Conservation (phyloP, 30 jellyfish, hydroid and myxozoan genomes). For the Clytia hemisphaerica region DNA sequence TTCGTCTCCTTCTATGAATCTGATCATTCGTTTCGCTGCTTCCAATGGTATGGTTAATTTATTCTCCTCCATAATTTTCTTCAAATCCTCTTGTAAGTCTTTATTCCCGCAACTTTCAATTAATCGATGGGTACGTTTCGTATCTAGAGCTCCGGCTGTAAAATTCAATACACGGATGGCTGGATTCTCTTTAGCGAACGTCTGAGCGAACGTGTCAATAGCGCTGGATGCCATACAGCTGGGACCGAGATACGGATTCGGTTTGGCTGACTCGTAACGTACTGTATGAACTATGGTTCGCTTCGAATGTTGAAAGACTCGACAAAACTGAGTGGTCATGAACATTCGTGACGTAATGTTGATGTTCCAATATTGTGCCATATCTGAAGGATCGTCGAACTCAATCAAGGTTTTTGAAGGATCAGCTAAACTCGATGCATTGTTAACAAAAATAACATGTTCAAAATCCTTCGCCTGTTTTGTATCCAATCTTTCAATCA, state of each 20-base stretch:
- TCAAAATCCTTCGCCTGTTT: conserved; percentile 15
- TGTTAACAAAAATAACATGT: conserved; percentile 20
- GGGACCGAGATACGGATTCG: conserved; percentile 10
- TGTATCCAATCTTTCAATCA: conserved; percentile 14
- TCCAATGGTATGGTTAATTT: conserved; percentile 13
- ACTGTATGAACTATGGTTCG: conserved; percentile 26
- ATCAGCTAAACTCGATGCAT: conserved; percentile 19
- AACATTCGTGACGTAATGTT: conserved; percentile 30
- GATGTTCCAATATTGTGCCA: not conserved
- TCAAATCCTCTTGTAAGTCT: not conserved
- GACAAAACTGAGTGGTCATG: conserved; percentile 17
- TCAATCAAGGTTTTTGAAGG: conserved; percentile 4
- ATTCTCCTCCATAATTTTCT: not conserved
- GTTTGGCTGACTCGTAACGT: not conserved
- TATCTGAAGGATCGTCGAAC: not conserved
- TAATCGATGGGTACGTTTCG: conserved; percentile 3
- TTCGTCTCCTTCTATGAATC: conserved; percentile 9
- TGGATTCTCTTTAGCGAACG: conserved; percentile 34
- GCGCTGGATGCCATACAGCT: conserved; percentile 20
- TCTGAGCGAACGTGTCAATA: conserved; percentile 16
- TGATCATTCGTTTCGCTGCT: conserved; percentile 18
- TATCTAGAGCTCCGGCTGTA: conserved; percentile 2
- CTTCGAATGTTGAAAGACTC: conserved; percentile 4
- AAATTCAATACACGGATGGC: conserved; percentile 16
- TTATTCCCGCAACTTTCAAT: conserved; percentile 16